Percentiles rank a stretch among this genome's conserved stretches.
Evolutionary conservation across 2,888 invertebrate species (phyloP).

Genomic region (Cephus pulcher): DNA sequence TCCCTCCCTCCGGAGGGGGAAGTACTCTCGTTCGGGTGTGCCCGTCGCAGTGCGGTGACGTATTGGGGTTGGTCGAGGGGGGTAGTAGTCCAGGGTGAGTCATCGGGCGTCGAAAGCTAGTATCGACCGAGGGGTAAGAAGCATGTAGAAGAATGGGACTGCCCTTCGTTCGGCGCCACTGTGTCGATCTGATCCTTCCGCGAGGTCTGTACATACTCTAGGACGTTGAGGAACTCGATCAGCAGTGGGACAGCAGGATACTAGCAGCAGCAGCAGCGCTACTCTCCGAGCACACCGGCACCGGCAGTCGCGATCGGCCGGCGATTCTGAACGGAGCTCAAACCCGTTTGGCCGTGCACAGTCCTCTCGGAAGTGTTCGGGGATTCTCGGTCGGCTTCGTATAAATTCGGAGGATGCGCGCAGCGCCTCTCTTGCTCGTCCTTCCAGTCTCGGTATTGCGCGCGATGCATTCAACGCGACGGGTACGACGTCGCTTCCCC

Average conservation of each 20-base stretch:
- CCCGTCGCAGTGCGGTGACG: not conserved
- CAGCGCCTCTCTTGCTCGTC: constrained; percentile 21
- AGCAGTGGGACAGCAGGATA: constrained; percentile 65
- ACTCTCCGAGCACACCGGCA: constrained; percentile 58
- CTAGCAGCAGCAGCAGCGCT: constrained; percentile 23
- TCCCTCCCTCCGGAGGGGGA: not conserved
- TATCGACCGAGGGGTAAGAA: not conserved
- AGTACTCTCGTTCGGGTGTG: not conserved
- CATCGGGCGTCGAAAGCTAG: constrained; percentile 7
- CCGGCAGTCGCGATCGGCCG: constrained; percentile 17
- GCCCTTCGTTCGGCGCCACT: constrained; percentile 38
- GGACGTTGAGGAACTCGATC: constrained; percentile 68
- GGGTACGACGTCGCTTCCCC: not conserved
- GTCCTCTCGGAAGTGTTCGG: not conserved
- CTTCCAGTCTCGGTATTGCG: constrained; percentile 22
- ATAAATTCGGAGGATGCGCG: constrained; percentile 41
- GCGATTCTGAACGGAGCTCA: constrained; percentile 6
- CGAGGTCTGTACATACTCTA: constrained; percentile 65
- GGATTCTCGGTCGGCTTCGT: constrained; percentile 41
- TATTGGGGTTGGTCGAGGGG: constrained; percentile 15
- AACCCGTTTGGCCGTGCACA: not conserved
- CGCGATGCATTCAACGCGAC: constrained; percentile 11
- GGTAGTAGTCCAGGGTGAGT: constrained; percentile 12
- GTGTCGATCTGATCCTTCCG: constrained; percentile 11
- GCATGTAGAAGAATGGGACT: constrained; percentile 9